Conservation (phyloP, 2,888 invertebrate species). For the Quadroppia sp. region DNA sequence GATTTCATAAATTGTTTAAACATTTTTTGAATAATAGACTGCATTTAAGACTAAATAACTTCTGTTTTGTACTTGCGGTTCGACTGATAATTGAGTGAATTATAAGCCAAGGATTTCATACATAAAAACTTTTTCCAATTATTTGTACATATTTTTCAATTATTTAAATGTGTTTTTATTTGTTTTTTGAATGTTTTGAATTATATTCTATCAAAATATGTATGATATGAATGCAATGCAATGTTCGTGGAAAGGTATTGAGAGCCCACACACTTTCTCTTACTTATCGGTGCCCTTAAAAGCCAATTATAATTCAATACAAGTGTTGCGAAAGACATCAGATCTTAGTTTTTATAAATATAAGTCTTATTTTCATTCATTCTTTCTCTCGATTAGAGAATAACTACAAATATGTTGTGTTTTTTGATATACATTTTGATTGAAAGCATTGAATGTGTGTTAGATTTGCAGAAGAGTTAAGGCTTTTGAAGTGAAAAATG, state of each 20-base stretch:
- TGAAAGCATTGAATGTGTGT: background rate
- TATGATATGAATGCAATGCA: background rate
- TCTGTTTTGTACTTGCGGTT: background rate
- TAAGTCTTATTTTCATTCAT: background rate
- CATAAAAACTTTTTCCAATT: too few relatives aligned
- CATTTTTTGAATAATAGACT: background rate
- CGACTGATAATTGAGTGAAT: background rate
- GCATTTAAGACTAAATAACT: background rate
- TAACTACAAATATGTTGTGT: background rate
- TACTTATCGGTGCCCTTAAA: slow-evolving; percentile 1
- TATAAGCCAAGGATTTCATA: background rate
- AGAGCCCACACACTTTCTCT: background rate
- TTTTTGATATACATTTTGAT: background rate
- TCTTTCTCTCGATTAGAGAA: background rate
- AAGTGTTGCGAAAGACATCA: background rate
- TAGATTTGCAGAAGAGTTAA: background rate
- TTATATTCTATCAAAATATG: too few relatives aligned
- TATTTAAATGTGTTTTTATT: too few relatives aligned
- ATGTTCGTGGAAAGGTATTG: background rate
- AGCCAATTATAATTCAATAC: background rate
- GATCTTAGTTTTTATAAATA: background rate
- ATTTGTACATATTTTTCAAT: too few relatives aligned
- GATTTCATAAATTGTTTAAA: background rate
- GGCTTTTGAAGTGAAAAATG: background rate
- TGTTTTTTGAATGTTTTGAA: too few relatives aligned